Evolutionary conservation across 2,113 vertebrate genomes (phyloP), one percentile per base, ranked within the genome.

Genomic region (Calidris pugnax): DNA sequence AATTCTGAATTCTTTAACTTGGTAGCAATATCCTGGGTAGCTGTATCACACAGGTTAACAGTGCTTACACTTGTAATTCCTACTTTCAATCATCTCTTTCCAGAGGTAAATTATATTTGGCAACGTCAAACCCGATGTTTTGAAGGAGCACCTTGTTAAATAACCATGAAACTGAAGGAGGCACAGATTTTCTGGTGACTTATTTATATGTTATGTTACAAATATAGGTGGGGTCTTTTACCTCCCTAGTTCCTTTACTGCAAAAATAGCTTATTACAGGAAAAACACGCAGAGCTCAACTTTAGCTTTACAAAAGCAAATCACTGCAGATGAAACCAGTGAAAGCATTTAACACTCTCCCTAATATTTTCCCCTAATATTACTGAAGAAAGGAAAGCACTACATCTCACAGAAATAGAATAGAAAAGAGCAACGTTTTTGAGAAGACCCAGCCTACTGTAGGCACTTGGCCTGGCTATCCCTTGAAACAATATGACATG

Each of bases 311-410:
- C 9, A 51, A 35, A 80, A 59, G 35, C 45, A 56, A 21, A 94
- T 48, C 0, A 1, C 5, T 0, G 0, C 45, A 80, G 50, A 73
- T 57, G 6, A 73, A 57, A 66, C 27, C 13, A 63, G 20, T 39
- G 30, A 48, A 85, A 63, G 13, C 50, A 37, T 77, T 74, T 45
- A 57, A 47, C 9, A 3, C 7, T 48, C 7, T 48, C 30, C 23
- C 4, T 60, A 35, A 14, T 22, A 39, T 62, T 64, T 79, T 18
- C 10, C 41, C 37, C 15, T 28, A 26, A 12, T 55, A 67, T 88
- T 95, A 57, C 24, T 71, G 28, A 64, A 39, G 33, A 39, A 59
- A 77, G 20, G 13, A 23, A 92, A 69, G 14, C 5, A 33, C 16
- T 30, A 7, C 9, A 17, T 64, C 48, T 68, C 35, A 15, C 16